Conservation (phyloP, 2,888 invertebrate species). For the Stenodema calcarata region DNA sequence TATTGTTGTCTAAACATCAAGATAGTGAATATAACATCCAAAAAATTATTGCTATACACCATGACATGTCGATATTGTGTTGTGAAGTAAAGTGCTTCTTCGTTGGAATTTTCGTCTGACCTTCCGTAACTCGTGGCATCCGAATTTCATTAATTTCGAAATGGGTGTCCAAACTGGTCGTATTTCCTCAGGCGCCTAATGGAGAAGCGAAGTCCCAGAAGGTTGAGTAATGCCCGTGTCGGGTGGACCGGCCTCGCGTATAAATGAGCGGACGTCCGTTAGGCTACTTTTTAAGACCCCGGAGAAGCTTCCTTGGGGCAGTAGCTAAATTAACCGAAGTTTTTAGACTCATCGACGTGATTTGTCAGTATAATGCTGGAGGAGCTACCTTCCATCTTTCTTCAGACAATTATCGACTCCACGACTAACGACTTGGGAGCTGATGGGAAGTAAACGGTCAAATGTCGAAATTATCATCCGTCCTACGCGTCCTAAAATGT, state of each 20-base stretch:
- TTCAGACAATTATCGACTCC: conserved; percentile 1
- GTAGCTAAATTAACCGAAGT: conserved; percentile 2
- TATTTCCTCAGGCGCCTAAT: neutral
- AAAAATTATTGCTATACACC: too few species aligned
- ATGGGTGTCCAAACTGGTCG: neutral
- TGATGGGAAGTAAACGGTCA: neutral
- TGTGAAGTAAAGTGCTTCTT: too few species aligned
- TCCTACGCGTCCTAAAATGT: neutral
- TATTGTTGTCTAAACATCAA: too few species aligned
- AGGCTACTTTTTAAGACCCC: conserved; percentile 6
- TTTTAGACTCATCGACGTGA: conserved; percentile 8
- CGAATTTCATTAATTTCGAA: neutral
- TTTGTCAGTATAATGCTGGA: neutral
- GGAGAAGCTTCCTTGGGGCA: neutral
- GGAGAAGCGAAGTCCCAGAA: neutral
- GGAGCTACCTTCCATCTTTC: neutral
- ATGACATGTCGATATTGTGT: too few species aligned
- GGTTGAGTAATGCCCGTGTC: neutral
- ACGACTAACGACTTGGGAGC: neutral
- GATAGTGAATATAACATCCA: too few species aligned
- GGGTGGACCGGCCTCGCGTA: neutral
- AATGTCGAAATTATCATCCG: neutral
- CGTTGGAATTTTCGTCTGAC: too few species aligned
- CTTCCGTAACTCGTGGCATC: too few species aligned
- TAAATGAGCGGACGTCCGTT: conserved; percentile 3